A percentile compares a stretch with the other conserved stretches of the same genome.
phyloP scores from a whole-genome alignment of 2,113 vertebrate genomes.

The Erpornis zantholeuca region DNA sequence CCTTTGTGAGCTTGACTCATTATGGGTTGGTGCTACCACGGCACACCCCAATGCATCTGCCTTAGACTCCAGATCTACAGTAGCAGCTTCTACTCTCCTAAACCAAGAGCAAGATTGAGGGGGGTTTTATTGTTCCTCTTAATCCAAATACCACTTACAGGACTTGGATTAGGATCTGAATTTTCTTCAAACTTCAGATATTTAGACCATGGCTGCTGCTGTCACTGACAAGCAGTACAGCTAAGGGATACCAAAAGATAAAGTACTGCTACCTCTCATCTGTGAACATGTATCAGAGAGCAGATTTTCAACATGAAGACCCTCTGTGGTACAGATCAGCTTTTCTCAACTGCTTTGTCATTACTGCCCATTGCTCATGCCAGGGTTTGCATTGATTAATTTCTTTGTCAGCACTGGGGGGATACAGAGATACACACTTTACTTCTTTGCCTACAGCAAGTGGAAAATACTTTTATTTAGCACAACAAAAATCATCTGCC shows the following conservation, averaged over 20 bases:
- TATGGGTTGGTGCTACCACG: accelerated
- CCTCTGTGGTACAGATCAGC: neutral
- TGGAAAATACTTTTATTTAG: neutral
- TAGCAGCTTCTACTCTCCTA: neutral
- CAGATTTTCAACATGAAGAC: neutral
- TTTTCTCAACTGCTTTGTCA: neutral
- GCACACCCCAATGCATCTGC: neutral
- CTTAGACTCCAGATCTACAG: neutral
- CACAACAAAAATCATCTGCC: neutral
- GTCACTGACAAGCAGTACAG: neutral
- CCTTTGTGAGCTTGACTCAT: neutral
- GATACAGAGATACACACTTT: neutral
- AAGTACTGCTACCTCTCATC: neutral
- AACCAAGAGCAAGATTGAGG: neutral
- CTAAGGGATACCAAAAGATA: neutral
- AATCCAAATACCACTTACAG: neutral
- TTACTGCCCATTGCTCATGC: neutral
- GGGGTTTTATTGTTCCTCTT: neutral
- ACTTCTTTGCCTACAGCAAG: neutral
- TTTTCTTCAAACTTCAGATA: neutral
- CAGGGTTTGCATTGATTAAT: neutral
- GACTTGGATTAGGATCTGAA: neutral
- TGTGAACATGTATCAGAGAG: neutral
- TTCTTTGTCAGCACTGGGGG: neutral
- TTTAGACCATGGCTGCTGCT: neutral